Evolutionary conservation across 1,140 invertebrate genomes (phyloP), one percentile per base, ranked within the genome.

Genomic region (Lordiphosa collinella): DNA sequence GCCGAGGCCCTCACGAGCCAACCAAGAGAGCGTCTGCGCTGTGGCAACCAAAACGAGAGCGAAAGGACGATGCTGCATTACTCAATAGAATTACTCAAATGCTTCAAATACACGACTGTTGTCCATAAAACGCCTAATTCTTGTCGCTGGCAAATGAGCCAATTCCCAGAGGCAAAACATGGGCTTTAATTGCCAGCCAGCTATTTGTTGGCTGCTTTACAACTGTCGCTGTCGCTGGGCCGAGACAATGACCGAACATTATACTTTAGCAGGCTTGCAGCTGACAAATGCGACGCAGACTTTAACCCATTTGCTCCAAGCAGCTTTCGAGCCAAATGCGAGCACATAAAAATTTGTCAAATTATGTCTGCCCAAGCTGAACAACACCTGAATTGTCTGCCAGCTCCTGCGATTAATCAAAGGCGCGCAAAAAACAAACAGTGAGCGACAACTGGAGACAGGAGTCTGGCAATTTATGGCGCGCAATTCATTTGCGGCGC

Each of bases 51-150:
- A 2, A 41, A 9, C 36, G 34, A 29, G 18, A 59, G 11, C 14
- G n/a, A 12, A 7, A 12, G 4, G 18, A 14, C 14, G 25, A 36
- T 53, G 47, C 6, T 36, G 68, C 37, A 79, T 70, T 70, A 70
- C 54, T 75, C 71, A 64, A 63, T 55, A 31, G 54, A 55, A 49
- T 47, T 70, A 52, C 52, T 66, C 66, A 75, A 80, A 68, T 49
- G 57, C 34, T 40, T 52, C 22, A 37, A 51, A 55, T 58, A 75
- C 52, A 57, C 58, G 66, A 46, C 38, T 49, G 51, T 37, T 60
- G 76, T 44, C 66, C 76, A 62, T 71, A 76, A 76, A 80, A 76
- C 76, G 71, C 71, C 76, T 68, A 80, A 82, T 74, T 76, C 71
- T 63, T 82, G 76, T 82, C 31, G 46, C 52, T 16, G 58, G 37